These are phyloP conservation scores for Hartigia nigra DNA, from an alignment of 2,888 invertebrate species.

Conservation along the genomic window DNA sequence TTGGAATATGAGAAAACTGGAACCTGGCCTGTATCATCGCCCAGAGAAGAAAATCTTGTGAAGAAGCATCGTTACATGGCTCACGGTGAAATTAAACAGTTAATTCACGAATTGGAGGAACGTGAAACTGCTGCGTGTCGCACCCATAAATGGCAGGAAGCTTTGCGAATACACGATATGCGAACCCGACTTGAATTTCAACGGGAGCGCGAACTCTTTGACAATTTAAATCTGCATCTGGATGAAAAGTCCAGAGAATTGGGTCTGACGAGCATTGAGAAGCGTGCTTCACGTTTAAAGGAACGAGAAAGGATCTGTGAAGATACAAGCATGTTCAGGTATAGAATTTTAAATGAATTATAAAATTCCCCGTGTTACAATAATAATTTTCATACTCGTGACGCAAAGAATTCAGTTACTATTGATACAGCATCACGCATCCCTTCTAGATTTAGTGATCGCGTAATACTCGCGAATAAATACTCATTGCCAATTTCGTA, in stretches of 20 bases:
- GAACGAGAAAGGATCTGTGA: slow-evolving; percentile 43
- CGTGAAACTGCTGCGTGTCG: slow-evolving; percentile 50
- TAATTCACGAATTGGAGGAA: slow-evolving; percentile 51
- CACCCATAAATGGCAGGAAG: slow-evolving; percentile 56
- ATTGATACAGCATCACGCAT: neutral
- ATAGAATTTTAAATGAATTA: neutral
- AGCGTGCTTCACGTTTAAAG: slow-evolving; percentile 41
- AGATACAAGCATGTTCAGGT: slow-evolving; percentile 50
- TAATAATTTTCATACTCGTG: neutral
- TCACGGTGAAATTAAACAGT: slow-evolving; percentile 49
- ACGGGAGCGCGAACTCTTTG: slow-evolving; percentile 51
- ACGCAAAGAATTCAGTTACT: neutral
- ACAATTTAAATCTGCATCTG: slow-evolving; percentile 44
- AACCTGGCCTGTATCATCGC: neutral
- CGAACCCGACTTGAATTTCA: slow-evolving; percentile 52
- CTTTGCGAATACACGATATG: slow-evolving; percentile 58
- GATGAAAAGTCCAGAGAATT: slow-evolving; percentile 43
- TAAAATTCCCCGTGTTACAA: neutral
- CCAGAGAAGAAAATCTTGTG: slow-evolving; percentile 44
- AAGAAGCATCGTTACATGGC: slow-evolving; percentile 53
- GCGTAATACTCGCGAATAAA: slow-evolving; percentile 7
- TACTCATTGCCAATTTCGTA: slow-evolving; percentile 30
- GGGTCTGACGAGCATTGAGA: slow-evolving; percentile 44
- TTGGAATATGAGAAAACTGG: neutral
- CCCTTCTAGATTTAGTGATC: slow-evolving; percentile 3